These are phyloP conservation scores for Lamellibrachia satsuma DNA, from an alignment of 2,888 invertebrate species.

Conservation along the genomic window DNA sequence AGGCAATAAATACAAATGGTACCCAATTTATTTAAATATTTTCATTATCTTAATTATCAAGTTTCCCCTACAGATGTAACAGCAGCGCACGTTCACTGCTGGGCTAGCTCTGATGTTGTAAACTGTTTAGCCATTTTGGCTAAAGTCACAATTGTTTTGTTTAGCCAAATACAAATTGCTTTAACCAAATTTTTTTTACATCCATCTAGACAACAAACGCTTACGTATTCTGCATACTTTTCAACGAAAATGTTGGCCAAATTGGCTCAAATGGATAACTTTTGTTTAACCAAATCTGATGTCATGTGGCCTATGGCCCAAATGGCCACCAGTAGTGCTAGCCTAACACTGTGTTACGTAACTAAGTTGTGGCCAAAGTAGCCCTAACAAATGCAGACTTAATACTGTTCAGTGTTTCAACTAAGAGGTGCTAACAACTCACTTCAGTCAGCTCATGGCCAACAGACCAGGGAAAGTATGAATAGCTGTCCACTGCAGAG, in stretches of 20 bases:
- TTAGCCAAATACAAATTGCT: too few relatives aligned
- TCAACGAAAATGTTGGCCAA: too few relatives aligned
- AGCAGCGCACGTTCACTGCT: background rate
- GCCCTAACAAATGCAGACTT: background rate
- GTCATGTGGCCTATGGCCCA: too few relatives aligned
- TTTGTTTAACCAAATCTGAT: too few relatives aligned
- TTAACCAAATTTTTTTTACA: too few relatives aligned
- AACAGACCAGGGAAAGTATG: background rate
- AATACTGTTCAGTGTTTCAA: background rate
- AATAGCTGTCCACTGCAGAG: background rate
- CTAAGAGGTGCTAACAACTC: background rate
- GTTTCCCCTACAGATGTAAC: background rate
- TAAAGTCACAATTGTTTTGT: too few relatives aligned
- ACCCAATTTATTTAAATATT: background rate
- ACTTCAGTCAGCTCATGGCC: background rate
- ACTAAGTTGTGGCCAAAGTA: background rate
- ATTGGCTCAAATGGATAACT: too few relatives aligned
- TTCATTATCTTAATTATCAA: background rate
- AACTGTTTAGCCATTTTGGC: too few relatives aligned
- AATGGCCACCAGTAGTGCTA: too few relatives aligned
- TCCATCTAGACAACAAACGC: too few relatives aligned
- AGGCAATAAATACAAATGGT: background rate
- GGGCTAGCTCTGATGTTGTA: background rate
- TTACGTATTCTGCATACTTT: too few relatives aligned
- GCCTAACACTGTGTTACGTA: too few relatives aligned